Base-by-base conservation (phyloP, 2,797 vertebrate species). In the Scolopax rusticola region DNA sequence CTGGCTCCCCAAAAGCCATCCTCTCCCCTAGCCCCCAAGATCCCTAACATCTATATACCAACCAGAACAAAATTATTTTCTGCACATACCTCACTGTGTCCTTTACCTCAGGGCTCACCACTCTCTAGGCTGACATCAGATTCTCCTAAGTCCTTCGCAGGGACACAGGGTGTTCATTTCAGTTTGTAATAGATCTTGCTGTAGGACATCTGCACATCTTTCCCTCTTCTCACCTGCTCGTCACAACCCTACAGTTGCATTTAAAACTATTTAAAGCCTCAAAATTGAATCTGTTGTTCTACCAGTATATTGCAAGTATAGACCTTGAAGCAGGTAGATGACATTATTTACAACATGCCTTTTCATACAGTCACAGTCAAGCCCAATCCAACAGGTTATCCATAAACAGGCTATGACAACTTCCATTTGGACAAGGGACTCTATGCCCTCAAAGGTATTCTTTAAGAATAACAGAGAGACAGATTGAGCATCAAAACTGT, bases 101-200 rank as follows among this genome's bases (percentile, higher is more conserved):
- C 45, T 15, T 48, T 60, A 36, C 67, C 43, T 89, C 74, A 36
- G 20, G 17, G 81, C 50, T 69, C 60, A 32, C 2, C 6, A 20
- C 18, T 20, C n/a, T 47, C 8, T 3, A 51, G 63, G 27, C 32
- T 32, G 24, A 68, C 16, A 75, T 33, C 53, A 54, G 43, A 32
- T 24, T 36, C 57, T 18, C 61, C 23, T 3, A 53, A 6, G 2
- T 21, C 16, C 38, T 69, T 69, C 12, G 2, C 1, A 19, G 0
- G 2, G 14, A 1, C 6, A 2, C 4, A 32, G 11, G 2, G 7
- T 17, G 25, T 8, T 80, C 8, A 12, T 36, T 80, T 43, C 40
- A 38, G 7, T n/a, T 61, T 59, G 6, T 10, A 70, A 43, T 0
- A 65, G 10, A 68, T 21, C 36, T 27, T 57, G 30, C 36, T 47